Evolutionary conservation across 2,888 invertebrate species (phyloP).

Genomic region (Lysandra coridon): DNA sequence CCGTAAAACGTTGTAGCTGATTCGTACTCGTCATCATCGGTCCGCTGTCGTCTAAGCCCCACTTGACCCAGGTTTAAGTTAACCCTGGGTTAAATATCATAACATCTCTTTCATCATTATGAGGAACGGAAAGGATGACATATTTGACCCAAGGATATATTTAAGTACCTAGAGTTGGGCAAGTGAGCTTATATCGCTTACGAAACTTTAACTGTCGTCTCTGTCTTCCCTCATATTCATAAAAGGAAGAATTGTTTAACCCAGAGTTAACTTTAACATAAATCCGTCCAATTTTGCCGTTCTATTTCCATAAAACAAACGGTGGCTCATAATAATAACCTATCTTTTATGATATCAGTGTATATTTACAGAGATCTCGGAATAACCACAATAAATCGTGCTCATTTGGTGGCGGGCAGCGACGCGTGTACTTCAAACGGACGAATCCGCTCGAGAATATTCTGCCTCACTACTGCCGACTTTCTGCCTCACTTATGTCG

Average conservation of each 20-base stretch:
- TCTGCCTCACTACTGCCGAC: not conserved
- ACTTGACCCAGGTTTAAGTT: not conserved
- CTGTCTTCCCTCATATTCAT: not conserved
- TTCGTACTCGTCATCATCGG: not conserved
- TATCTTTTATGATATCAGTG: not conserved
- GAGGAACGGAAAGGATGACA: not conserved
- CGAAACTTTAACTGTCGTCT: not conserved
- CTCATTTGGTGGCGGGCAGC: slow-evolving; percentile 3
- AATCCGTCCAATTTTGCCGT: not conserved
- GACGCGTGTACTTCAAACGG: slow-evolving; percentile 15
- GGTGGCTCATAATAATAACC: not conserved
- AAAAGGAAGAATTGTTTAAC: not conserved
- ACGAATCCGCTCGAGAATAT: not conserved
- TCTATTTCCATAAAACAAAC: not conserved
- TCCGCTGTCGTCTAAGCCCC: not conserved
- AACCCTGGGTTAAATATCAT: not conserved
- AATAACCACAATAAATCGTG: slow-evolving; percentile 12
- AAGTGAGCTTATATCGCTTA: no score
- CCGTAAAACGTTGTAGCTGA: not conserved
- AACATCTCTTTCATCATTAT: not conserved
- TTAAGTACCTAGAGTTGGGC: no score
- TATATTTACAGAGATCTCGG: slow-evolving; percentile 11
- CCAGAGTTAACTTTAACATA: not conserved
- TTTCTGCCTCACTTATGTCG: not conserved
- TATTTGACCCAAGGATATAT: no score